Base-by-base conservation (phyloP, 2,797 vertebrate genomes). In the Mycteria americana region DNA sequence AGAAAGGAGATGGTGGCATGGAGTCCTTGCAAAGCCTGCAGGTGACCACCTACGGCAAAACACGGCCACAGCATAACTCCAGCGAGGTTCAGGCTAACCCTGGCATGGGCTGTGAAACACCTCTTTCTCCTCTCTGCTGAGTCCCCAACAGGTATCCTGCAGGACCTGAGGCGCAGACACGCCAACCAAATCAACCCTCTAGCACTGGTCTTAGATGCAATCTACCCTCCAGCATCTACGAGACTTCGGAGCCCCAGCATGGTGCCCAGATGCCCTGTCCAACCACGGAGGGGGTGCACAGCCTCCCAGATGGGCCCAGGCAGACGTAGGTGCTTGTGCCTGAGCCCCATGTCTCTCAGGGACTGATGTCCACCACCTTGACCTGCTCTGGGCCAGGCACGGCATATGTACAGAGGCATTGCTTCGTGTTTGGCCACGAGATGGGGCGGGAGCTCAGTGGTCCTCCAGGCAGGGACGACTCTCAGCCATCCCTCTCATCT, bases 361-460 rank as follows among this genome's bases (percentile, higher is more conserved):
- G 30, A 68, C 27, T 39, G 13, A 33, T 46, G 37, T 33, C 35
- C 27, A 64, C 15, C 35, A 45, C 33, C 0, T 0, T 31, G 41
- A 86, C 30, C 27, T 15, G 24, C 45, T 50, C 28, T 50, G 24
- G 13, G 48, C 28, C 74, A 82, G 59, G 14, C 54, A 76, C 30
- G 30, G 37, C 21, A 11, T 37, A 27, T 7, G 6, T 37, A 22
- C 6, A 56, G 54, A 56, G 33, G 22, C 54, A 86, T 22, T 2
- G 7, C 82, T 86, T 84, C 35, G 19, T 18, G 30, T 85, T 27
- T 43, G 65, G 50, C 95, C 97, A 97, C 19, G 7, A 97, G 97
- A 82, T 89, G 96, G 95, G 67, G 93, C 23, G 91, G 79, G 92
- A 96, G 88, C 50, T 95, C 97, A 97, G 73, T 27, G 1, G 84